Evolutionary conservation across 2,113 vertebrate species (phyloP), one percentile per base, ranked within the genome.

Genomic region (Sander lucioperca): DNA sequence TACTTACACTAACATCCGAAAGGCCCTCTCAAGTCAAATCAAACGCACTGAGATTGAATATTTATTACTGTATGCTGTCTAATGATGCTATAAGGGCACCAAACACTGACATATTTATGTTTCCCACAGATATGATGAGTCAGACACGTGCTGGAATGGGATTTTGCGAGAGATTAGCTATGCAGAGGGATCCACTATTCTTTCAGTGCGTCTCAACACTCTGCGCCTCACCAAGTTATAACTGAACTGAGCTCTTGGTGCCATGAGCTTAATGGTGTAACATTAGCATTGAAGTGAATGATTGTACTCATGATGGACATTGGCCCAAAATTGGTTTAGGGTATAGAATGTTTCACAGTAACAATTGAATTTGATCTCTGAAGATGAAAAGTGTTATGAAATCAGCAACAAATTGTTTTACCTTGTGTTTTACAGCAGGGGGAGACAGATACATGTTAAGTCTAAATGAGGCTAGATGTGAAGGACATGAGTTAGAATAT

Each of bases 151-250:
- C 65, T 99, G 98, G 98, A 96, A 95, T 47, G 98, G 98, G 0
- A 96, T 99, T 14, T 93, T 99, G 16, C 90, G 97, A 48, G 97
- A 99, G 91, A 97, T 99, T 0, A 91, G 95, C 62, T 99, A 97
- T 0, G 97, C 97, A 0, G 96, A 96, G 0, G 96, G 97, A 0
- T 95, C 98, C 86, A 97, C 97, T 0, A 95, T 99, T 84, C 92
- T 99, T 0, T 93, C 96, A 0, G 97, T 96, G 45, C 94, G 94
- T 21, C 97, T 99, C 92, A 99, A 99, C 0, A 94, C 96, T 10
- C 90, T 99, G 81, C 96, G 97, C 54, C 94, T 99, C n/a, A 97
- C 95, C 0, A 99, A 98, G 94, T 96, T 99, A 93, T 99, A 95
- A 93, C 65, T 56, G 45, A 27, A 36, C 53, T 48, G 48, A 63